Evolutionary conservation across 2,797 vertebrate species (phyloP), one percentile per base, ranked within the genome.

Genomic region (Geotrypetes seraphini): DNA sequence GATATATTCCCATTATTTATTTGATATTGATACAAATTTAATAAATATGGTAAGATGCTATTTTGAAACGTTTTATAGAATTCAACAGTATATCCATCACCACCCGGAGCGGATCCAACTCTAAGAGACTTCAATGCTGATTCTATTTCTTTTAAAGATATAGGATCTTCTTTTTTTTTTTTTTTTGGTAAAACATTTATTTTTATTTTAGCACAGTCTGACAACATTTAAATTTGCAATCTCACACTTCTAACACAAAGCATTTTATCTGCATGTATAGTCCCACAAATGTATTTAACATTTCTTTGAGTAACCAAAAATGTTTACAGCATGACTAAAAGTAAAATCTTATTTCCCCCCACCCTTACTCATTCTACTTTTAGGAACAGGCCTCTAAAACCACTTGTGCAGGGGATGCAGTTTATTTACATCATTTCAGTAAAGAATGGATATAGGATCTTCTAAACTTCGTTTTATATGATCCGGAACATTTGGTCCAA

Each of bases 401-500:
- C 19, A 29, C 11, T 22, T 20, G 2, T 12, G n/a, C 7, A 17
- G 32, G 38, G 52, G 50, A 44, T 23, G 18, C 6, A 53, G 38
- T 23, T n/a, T 53, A 61, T 57, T 60, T 63, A 57, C 38, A 47
- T n/a, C 27, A 25, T 7, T 16, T 21, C 46, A 53, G 37, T 24
- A 31, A 44, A 60, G 16, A 17, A 40, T 44, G 19, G 22, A n/a
- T n/a, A n/a, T n/a, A n/a, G n/a, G n/a, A n/a, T n/a, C n/a, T n/a
- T n/a, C n/a, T n/a, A n/a, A n/a, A n/a, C n/a, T n/a, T n/a, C n/a
- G n/a, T n/a, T n/a, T n/a, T n/a, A n/a, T n/a, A n/a, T n/a, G n/a
- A n/a, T n/a, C n/a, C n/a, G n/a, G n/a, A n/a, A n/a, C n/a, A n/a
- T n/a, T n/a, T n/a, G n/a, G n/a, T n/a, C n/a, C n/a, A n/a, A n/a